phyloP scores from a whole-genome alignment of 2,113 vertebrate genomes.

The Phalacrocorax aristotelis region DNA sequence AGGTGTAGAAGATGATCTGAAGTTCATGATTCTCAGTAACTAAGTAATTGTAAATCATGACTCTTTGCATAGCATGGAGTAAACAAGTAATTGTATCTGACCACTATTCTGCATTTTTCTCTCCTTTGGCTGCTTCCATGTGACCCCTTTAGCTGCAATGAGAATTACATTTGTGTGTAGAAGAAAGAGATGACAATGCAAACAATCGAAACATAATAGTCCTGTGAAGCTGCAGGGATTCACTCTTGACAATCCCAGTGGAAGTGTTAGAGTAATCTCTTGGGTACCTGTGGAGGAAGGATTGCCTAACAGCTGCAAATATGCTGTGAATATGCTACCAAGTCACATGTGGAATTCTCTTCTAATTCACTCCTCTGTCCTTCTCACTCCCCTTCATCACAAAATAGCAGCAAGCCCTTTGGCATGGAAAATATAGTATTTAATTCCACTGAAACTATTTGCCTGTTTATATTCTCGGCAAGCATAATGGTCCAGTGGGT shows the following conservation, averaged over 20 bases:
- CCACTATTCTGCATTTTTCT: background rate
- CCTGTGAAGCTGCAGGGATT: background rate
- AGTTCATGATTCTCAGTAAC: background rate
- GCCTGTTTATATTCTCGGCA: background rate
- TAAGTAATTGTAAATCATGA: background rate
- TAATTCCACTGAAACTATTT: background rate
- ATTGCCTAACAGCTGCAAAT: slow-evolving; percentile 4
- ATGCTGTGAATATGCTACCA: background rate
- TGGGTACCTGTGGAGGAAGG: background rate
- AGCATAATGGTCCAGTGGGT: background rate
- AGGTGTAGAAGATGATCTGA: background rate
- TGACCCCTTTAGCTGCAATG: background rate
- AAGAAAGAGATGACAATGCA: background rate
- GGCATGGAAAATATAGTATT: background rate
- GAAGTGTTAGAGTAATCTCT: background rate
- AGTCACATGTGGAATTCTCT: background rate
- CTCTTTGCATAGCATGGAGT: background rate
- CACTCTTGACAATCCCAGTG: background rate
- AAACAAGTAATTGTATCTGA: background rate
- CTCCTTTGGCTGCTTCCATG: background rate
- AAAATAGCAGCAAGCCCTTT: background rate
- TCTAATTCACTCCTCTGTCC: background rate
- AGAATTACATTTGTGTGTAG: background rate
- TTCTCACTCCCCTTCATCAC: background rate
- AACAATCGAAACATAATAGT: background rate